A percentile compares a stretch with the other conserved stretches of the same genome.
These are phyloP conservation scores for Pseudochirops cupreus DNA, from an alignment of 2,797 vertebrate species.

Conservation along the genomic window DNA sequence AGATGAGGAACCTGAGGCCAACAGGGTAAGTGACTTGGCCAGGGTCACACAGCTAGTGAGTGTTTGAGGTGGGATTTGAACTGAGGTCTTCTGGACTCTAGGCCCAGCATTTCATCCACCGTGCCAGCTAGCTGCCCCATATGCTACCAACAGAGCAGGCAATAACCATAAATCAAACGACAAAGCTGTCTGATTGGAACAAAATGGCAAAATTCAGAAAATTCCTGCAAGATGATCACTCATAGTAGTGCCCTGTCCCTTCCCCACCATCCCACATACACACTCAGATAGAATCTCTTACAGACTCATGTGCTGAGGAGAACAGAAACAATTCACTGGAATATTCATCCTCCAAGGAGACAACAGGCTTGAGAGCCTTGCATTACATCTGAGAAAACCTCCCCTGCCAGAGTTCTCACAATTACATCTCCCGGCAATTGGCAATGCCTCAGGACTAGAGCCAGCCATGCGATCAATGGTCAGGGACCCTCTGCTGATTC, in stretches of 20 bases:
- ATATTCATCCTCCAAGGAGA: not conserved
- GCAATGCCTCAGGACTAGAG: not conserved
- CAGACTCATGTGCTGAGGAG: not conserved
- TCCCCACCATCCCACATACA: not conserved
- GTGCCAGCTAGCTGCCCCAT: no score
- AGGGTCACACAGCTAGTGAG: not conserved
- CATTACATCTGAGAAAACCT: not conserved
- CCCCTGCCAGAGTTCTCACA: not conserved
- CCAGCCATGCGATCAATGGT: not conserved
- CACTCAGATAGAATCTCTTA: not conserved
- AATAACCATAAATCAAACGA: not conserved
- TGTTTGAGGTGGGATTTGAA: not conserved
- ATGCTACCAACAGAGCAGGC: not conserved
- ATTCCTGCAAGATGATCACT: no score
- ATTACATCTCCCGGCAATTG: not conserved
- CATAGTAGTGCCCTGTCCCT: not conserved
- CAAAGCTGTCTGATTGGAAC: not conserved
- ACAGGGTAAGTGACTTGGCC: not conserved
- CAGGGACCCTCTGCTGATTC: no score
- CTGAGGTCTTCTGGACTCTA: not conserved
- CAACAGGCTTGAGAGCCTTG: not conserved
- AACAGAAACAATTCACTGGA: not conserved
- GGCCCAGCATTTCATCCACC: not conserved
- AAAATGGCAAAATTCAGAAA: not conserved
- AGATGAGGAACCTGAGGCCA: not conserved